Evolutionary conservation across 2,113 vertebrate genomes (phyloP), one percentile per base, ranked within the genome.

Genomic region (Cinclus cinclus): DNA sequence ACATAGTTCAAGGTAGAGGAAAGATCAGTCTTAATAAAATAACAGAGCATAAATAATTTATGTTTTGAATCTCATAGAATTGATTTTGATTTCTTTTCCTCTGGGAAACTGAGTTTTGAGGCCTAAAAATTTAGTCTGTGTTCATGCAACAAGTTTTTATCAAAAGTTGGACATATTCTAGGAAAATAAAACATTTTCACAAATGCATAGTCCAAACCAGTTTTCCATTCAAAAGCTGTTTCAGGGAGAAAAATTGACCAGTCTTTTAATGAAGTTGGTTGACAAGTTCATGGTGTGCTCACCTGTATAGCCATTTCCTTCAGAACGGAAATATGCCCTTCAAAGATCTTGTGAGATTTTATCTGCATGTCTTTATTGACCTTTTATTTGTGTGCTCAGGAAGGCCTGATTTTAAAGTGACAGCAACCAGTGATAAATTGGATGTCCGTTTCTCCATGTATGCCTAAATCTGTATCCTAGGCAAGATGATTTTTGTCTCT

Each of bases 271-370:
- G 1, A 42, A 35, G 14, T 21, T 44, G 47, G 3, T 30, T 58
- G 30, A 35, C 21, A 19, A 21, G 12, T 74, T 88, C 39, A 14
- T n/a, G 41, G 15, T 0, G 0, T 58, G 11, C 8, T 77, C 12
- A 44, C 11, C 10, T 67, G 11, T 37, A 6, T 5, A 68, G 3
- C 16, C 7, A 19, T 74, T 81, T 77, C 7, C 25, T 78, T 63
- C 47, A 64, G 25, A 50, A 47, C 2, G 74, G 47, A 83, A 91
- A 58, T 10, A 6, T 2, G 60, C 10, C 7, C 17, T 89, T 70
- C 25, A 70, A 70, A 83, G 35, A 24, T 16, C 27, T 30, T 58
- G 13, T 42, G 63, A 62, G 6, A 4, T 44, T 92, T 90, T 50
- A 25, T 23, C 39, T 75, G 2, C 23, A 17, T 8, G 20, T n/a